phyloP scores from a whole-genome alignment of 2,888 invertebrate species.

The Pediacus dermestoides region DNA sequence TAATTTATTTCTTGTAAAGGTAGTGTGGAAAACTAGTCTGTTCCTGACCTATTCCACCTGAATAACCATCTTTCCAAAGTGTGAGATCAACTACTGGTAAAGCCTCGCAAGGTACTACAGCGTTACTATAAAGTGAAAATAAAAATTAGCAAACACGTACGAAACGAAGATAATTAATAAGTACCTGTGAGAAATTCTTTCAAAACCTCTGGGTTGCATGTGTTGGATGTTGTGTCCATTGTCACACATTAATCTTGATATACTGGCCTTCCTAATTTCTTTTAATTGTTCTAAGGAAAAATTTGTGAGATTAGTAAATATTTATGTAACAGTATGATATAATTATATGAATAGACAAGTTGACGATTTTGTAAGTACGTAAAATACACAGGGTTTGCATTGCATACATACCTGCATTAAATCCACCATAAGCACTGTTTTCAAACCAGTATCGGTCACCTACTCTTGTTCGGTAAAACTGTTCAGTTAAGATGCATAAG shows the following conservation, averaged over 20 bases:
- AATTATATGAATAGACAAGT: too few species aligned
- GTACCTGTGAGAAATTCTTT: slow-evolving; percentile 59
- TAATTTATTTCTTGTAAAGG: too few species aligned
- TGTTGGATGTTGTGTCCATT: slow-evolving; percentile 66
- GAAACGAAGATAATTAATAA: slow-evolving; percentile 28
- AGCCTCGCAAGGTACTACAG: slow-evolving; percentile 56
- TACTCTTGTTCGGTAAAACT: slow-evolving; percentile 79
- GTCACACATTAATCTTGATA: slow-evolving; percentile 77
- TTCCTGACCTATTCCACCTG: too few species aligned
- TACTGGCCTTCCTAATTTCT: slow-evolving; percentile 72
- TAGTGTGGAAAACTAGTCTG: too few species aligned
- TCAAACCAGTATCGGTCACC: slow-evolving; percentile 88
- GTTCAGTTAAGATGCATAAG: slow-evolving; percentile 81
- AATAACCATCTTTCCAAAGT: slow-evolving; percentile 59
- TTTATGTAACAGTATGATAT: too few species aligned
- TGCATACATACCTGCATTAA: slow-evolving; percentile 64
- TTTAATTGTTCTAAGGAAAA: slow-evolving; percentile 58
- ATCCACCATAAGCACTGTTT: slow-evolving; percentile 59
- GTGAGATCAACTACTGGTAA: slow-evolving; percentile 61
- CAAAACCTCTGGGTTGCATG: slow-evolving; percentile 68
- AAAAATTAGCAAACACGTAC: too few species aligned
- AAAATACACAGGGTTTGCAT: too few species aligned
- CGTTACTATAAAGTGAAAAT: slow-evolving; percentile 54
- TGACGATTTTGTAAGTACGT: too few species aligned
- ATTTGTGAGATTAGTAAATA: slow-evolving; percentile 9